Percentiles rank a stretch among this genome's conserved stretches.
These are phyloP conservation scores for Archegozetes longisetosus DNA, from an alignment of 1,140 invertebrate species.

Conservation along the genomic window DNA sequence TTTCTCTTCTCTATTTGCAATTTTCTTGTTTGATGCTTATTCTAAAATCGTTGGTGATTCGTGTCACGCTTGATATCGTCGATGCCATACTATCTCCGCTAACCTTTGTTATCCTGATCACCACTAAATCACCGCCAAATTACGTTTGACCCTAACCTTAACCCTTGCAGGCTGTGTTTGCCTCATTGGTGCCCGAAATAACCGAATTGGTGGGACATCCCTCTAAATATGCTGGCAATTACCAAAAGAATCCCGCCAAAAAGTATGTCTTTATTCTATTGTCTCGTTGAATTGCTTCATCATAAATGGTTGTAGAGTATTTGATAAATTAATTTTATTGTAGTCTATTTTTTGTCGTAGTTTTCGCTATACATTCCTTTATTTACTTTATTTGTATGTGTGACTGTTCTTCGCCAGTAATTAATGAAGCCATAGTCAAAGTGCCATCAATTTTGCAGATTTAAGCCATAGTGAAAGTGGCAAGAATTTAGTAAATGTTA, in stretches of 20 bases:
- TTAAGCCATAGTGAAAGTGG: too few relatives aligned
- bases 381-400: background rate
- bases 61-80: background rate
- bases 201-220: constrained; percentile 94
- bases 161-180: constrained; percentile 35
- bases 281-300: background rate
- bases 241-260: constrained; percentile 94
- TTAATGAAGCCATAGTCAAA: background rate
- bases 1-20: background rate
- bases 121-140: background rate
- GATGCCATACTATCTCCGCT: background rate
- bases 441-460: too few relatives aligned
- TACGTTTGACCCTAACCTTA: background rate
- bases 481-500: too few relatives aligned
- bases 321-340: background rate
- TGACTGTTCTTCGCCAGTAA: background rate
- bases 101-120: background rate
- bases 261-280: constrained; percentile 45
- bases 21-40: background rate
- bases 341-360: background rate
- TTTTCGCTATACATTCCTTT: background rate
- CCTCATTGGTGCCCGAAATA: constrained; percentile 97
- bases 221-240: constrained; percentile 92
- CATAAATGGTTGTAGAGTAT: background rate
- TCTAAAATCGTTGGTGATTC: background rate